Conservation (phyloP, 23 tunicate species). For the Oikopleura dioica region DNA sequence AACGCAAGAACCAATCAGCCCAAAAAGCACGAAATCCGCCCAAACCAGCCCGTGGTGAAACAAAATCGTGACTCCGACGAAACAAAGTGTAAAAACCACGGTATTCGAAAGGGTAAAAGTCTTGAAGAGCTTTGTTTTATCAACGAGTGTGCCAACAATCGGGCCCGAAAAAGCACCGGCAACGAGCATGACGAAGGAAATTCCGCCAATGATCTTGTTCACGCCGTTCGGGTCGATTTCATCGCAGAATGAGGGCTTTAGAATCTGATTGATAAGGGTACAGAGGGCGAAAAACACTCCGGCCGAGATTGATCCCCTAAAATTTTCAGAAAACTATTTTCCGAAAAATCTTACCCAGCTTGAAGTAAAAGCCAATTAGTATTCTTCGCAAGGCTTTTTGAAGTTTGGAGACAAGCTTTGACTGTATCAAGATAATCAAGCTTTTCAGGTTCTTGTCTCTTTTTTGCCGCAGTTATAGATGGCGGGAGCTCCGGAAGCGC, state of each 20-base stretch:
- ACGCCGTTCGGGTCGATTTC: background rate
- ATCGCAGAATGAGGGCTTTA: background rate
- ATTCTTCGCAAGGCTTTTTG: too few species aligned
- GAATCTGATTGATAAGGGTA: background rate
- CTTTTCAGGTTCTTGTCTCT: background rate
- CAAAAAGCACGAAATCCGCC: background rate
- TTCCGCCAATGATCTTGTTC: background rate
- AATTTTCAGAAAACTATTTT: background rate
- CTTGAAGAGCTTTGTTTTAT: too few species aligned
- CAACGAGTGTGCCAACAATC: too few species aligned
- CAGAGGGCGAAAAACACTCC: slow-evolving; percentile 4
- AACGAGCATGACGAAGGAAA: background rate
- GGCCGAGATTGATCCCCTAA: background rate
- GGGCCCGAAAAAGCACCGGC: too few species aligned
- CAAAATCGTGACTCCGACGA: background rate
- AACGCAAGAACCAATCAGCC: background rate
- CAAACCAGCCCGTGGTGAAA: background rate
- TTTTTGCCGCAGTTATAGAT: background rate
- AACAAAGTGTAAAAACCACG: background rate
- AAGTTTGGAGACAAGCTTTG: too few species aligned
- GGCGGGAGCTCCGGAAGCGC: background rate
- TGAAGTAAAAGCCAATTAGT: background rate
- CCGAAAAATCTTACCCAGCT: background rate
- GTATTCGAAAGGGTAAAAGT: too few species aligned
- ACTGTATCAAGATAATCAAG: too few species aligned